phyloP scores from a whole-genome alignment of 1,140 invertebrate species.

The Drosophila ironensis region DNA sequence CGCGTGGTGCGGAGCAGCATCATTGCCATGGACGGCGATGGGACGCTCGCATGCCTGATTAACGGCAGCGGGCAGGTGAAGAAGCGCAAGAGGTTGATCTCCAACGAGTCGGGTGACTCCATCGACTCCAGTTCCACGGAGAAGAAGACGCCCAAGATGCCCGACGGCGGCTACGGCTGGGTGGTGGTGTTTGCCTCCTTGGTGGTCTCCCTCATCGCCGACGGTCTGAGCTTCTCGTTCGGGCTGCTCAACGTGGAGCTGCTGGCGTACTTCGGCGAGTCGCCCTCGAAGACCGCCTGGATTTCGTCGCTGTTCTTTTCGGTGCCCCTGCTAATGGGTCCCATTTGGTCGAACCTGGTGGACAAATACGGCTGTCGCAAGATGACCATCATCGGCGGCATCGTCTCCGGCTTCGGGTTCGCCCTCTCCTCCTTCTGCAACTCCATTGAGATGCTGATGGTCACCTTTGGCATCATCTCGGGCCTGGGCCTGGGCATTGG shows the following conservation, averaged over 20 bases:
- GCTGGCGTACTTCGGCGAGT: slow-evolving; percentile 91
- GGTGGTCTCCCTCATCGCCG: slow-evolving; percentile 95
- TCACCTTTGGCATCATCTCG: slow-evolving; percentile 93
- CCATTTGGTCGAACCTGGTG: slow-evolving; percentile 87
- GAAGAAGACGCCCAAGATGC: slow-evolving; percentile 77
- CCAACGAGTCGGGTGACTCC: slow-evolving; percentile 76
- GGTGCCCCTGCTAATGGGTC: slow-evolving; percentile 92
- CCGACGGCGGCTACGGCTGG: slow-evolving; percentile 87
- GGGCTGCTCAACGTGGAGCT: slow-evolving; percentile 94
- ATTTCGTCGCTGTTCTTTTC: slow-evolving; percentile 94
- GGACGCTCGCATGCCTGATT: slow-evolving; percentile 35
- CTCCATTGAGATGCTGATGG: slow-evolving; percentile 89
- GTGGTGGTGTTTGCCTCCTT: slow-evolving; percentile 93
- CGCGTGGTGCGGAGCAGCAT: slow-evolving; percentile 56
- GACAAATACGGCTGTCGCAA: slow-evolving; percentile 93
- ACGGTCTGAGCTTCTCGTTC: slow-evolving; percentile 96
- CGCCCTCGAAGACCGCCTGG: slow-evolving; percentile 92
- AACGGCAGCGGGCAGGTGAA: slow-evolving; percentile 59
- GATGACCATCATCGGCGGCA: slow-evolving; percentile 90
- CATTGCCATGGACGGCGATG: slow-evolving; percentile 53
- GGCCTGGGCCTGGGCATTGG: slow-evolving; percentile 93
- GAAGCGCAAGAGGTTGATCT: slow-evolving; percentile 73
- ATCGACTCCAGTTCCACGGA: slow-evolving; percentile 70
- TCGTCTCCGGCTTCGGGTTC: slow-evolving; percentile 91
- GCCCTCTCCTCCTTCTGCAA: slow-evolving; percentile 89